These are phyloP conservation scores for Cantharis nigra DNA, from an alignment of 2,888 invertebrate species.

Conservation along the genomic window DNA sequence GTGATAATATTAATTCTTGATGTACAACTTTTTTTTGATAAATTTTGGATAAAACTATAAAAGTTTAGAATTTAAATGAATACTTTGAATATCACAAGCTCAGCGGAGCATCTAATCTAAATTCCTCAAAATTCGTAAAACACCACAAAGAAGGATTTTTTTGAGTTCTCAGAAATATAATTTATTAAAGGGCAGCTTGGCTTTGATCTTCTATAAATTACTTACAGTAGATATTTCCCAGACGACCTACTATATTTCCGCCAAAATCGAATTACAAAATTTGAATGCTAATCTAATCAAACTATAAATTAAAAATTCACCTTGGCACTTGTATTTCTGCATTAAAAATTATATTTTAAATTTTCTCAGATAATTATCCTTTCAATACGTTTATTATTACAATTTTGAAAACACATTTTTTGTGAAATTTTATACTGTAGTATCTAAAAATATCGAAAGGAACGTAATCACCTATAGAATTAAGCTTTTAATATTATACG, in stretches of 20 bases:
- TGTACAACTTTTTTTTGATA: neutral
- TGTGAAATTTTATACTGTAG: neutral
- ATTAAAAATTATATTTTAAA: no score
- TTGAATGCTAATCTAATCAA: neutral
- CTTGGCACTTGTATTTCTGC: neutral
- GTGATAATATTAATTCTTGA: neutral
- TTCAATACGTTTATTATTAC: no score
- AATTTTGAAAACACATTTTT: neutral
- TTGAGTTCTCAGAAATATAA: neutral
- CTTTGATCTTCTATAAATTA: constrained; percentile 11
- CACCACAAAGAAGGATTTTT: neutral
- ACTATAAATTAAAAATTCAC: neutral
- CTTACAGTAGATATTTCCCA: constrained; percentile 6
- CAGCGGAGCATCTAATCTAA: neutral
- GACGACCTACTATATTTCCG: neutral
- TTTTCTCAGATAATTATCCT: no score
- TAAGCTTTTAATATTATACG: neutral
- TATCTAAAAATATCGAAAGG: neutral
- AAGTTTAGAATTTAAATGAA: neutral
- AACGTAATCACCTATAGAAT: neutral
- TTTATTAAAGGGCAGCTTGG: constrained; percentile 1
- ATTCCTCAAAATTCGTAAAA: constrained; percentile 4
- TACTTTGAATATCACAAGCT: neutral
- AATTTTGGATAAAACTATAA: neutral
- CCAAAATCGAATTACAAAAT: constrained; percentile 6